Evolutionary conservation across 2,797 vertebrate genomes (phyloP), one percentile per base, ranked within the genome.

Genomic region (Pangasius sanitwongsei): DNA sequence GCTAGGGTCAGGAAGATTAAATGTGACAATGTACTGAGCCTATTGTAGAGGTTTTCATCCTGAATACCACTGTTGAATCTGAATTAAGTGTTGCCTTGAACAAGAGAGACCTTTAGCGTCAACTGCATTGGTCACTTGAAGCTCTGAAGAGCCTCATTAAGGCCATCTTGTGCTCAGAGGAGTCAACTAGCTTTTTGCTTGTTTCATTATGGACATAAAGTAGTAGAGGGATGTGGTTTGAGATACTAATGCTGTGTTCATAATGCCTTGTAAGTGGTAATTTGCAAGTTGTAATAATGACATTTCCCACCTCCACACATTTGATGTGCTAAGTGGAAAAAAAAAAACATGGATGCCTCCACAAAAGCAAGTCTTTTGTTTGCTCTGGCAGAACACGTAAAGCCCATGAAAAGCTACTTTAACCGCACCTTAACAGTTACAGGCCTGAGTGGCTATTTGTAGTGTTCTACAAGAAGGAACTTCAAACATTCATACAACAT

Each of bases 1-100:
- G 74, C 83, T 50, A 34, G 87, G 74, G 74, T 81, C 74, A 81
- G 63, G 28, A 86, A 81, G 53, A 89, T 89, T 89, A 89, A 89
- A 65, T 89, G 88, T 86, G 88, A 89, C 77, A 89, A 80, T 65
- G 34, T 85, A 88, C 74, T 13, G 55, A 87, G 83, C 80, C 70
- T 37, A 13, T 75, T 74, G 48, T 11, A 69, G 74, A 80, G 20
- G 37, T 81, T 84, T 92, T 90, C 87, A 91, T 90, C 70, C 69
- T n/a, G 34, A 86, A 74, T 74, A 74, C 53, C 34, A 74, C 15
- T 57, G 69, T n/a, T 74, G 12, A 53, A 89, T 63, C 87, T 86
- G 37, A 75, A 88, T 67, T 7, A n/a, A 77, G 78, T 31, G 25
- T 59, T 86, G 67, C 44, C 23, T n/a, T 82, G 41, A 86, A 74